Base-by-base conservation (phyloP, 2,888 invertebrate species). In the Tipula vernalis region DNA sequence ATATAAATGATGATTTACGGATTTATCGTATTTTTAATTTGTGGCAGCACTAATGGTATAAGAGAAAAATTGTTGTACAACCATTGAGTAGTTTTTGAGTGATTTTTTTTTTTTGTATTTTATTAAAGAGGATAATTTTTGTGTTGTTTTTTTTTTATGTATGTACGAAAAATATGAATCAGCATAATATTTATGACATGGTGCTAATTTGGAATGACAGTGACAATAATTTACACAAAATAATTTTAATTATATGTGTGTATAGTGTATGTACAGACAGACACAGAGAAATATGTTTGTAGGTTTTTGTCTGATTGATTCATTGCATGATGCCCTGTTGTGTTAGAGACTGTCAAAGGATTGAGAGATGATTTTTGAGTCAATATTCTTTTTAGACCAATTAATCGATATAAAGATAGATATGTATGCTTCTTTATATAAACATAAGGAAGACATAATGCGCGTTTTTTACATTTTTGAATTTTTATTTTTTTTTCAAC, bases 31-130 rank as follows among this genome's bases (percentile, higher is more conserved):
- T 87, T 51, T 83, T 87, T 87, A 87, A 87, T 86, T 87, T 87
- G 42, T 86, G 87, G 88, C 88, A 88, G 88, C 88, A 88, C 88
- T 18, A 86, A 0, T 83, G 42, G 71, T 5, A 71, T 71, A 71
- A 71, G 28, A 71, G 71, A 71, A 71, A 71, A 71, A 8, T n/a
- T 71, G 28, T 71, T 71, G 71, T 28, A 28, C 28, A 28, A 28
- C 28, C 28, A 28, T 28, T 28, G 18, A 71, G 71, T 71, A 71
- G 18, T 71, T 71, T 71, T 71, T 71, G 28, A 71, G 71, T 71
- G 71, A 71, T 71, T 71, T 71, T 71, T 71, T 51, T 51, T 13
- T 51, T 51, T 15, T n/a, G 15, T 57, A 57, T 57, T 57, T 57
- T 71, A 28, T 71, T 71, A 71, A 71, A 71, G 71, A 71, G 71